Conservation (phyloP, 2,113 vertebrate species). For the Suncus etruscus region DNA sequence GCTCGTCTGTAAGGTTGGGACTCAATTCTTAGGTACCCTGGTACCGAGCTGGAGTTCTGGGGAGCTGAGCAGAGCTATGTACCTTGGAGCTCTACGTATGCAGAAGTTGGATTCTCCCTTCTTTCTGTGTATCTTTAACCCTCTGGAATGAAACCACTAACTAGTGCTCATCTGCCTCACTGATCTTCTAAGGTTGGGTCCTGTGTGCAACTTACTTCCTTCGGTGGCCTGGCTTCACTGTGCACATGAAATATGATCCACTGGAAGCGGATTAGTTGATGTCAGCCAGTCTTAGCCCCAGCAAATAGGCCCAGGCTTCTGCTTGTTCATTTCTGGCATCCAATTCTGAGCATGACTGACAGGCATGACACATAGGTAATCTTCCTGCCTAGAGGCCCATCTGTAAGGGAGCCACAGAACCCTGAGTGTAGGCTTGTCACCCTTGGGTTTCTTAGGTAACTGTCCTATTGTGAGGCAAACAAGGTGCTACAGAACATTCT, state of each 20-base stretch:
- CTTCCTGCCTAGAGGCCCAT: not conserved
- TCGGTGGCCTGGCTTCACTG: not conserved
- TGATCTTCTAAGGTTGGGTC: not conserved
- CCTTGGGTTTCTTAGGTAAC: not conserved
- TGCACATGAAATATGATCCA: not conserved
- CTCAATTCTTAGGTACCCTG: not conserved
- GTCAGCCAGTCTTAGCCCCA: not conserved
- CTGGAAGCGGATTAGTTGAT: not conserved
- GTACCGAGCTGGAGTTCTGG: not conserved
- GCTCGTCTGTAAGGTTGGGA: not conserved
- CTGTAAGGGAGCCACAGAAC: not conserved
- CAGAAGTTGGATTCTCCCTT: too few species aligned
- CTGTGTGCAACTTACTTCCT: not conserved
- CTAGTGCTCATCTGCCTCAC: not conserved
- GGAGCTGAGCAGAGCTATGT: not conserved
- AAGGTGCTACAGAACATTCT: not conserved
- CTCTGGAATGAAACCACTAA: not conserved
- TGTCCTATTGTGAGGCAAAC: not conserved
- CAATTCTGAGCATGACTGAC: not conserved
- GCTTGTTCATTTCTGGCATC: not conserved
- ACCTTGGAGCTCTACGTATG: not conserved
- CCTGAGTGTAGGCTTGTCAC: too few species aligned
- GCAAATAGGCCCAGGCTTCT: not conserved
- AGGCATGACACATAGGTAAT: not conserved
- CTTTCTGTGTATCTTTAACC: not conserved